phyloP scores from a whole-genome alignment of 2,888 invertebrate species.

The Drosophila dives region DNA sequence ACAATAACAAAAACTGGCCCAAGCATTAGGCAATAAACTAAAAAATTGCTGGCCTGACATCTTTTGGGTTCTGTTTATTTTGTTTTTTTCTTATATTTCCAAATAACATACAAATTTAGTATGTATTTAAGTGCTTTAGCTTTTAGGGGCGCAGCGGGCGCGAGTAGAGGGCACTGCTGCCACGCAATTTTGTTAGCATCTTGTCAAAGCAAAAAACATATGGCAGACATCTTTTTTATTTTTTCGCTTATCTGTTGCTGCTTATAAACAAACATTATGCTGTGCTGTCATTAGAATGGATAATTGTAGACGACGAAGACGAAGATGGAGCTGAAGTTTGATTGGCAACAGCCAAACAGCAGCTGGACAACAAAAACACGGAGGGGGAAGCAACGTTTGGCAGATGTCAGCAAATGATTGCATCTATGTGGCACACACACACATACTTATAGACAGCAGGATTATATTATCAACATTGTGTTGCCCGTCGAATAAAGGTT shows the following conservation, averaged over 20 bases:
- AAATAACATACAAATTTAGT: constrained; percentile 35
- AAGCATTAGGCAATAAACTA: constrained; percentile 54
- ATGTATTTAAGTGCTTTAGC: constrained; percentile 57
- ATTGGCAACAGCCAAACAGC: constrained; percentile 40
- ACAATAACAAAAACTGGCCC: constrained; percentile 28
- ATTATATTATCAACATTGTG: constrained; percentile 36
- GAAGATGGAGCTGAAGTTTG: constrained; percentile 36
- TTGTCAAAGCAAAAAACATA: constrained; percentile 76
- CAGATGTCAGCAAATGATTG: constrained; percentile 77
- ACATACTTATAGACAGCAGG: constrained; percentile 15
- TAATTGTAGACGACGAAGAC: constrained; percentile 59
- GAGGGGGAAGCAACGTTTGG: constrained; percentile 59
- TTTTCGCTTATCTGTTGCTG: constrained; percentile 39
- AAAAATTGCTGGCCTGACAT: constrained; percentile 54
- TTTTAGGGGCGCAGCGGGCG: constrained; percentile 22
- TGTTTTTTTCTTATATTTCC: constrained; percentile 1
- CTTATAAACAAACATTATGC: constrained; percentile 62
- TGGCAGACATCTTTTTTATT: constrained; percentile 71
- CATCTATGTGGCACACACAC: constrained; percentile 39
- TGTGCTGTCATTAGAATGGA: constrained; percentile 78
- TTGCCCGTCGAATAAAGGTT: constrained; percentile 19
- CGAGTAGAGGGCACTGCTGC: constrained; percentile 35
- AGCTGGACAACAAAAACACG: constrained; percentile 24
- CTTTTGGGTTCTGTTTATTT: constrained; percentile 42
- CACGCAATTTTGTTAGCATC: constrained; percentile 66